phyloP scores from a whole-genome alignment of 2,797 vertebrate genomes.

The Bradypodion ventrale region DNA sequence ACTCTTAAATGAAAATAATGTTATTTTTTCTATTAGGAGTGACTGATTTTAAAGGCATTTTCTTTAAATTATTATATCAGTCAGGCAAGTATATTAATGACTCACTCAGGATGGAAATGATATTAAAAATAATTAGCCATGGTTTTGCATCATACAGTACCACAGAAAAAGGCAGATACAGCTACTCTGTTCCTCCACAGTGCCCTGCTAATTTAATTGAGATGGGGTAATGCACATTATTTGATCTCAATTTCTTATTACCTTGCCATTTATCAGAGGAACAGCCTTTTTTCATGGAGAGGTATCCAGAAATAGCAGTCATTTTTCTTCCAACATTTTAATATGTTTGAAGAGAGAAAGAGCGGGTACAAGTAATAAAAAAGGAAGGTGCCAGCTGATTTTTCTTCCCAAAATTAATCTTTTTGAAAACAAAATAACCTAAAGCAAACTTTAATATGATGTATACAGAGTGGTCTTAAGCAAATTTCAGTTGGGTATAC shows the following conservation, averaged over 20 bases:
- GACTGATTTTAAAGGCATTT: conserved; percentile 1
- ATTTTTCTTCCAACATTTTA: not conserved
- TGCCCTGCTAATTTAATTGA: conserved; percentile 50
- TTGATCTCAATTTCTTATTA: conserved; percentile 31
- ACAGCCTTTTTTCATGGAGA: conserved; percentile 20
- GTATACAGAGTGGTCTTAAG: not conserved
- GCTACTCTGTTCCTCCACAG: conserved; percentile 47
- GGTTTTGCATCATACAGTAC: conserved; percentile 46
- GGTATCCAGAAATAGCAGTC: not conserved
- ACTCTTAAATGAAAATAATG: conserved; percentile 7
- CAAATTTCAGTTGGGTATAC: not conserved
- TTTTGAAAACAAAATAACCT: not conserved
- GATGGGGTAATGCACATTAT: conserved; percentile 33
- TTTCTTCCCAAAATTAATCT: not conserved
- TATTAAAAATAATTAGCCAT: conserved; percentile 59
- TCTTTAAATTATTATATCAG: not conserved
- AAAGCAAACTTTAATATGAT: no score
- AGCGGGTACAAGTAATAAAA: accelerated
- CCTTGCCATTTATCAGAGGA: conserved; percentile 31
- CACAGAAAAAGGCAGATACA: conserved; percentile 45
- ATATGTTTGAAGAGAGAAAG: not conserved
- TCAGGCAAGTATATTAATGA: conserved; percentile 47
- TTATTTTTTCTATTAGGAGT: conserved; percentile 28
- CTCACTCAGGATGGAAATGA: conserved; percentile 57
- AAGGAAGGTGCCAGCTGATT: not conserved